Evolutionary conservation across 2,888 invertebrate species (phyloP), one percentile per base, ranked within the genome.

Genomic region (Polyommatus iphigenia): DNA sequence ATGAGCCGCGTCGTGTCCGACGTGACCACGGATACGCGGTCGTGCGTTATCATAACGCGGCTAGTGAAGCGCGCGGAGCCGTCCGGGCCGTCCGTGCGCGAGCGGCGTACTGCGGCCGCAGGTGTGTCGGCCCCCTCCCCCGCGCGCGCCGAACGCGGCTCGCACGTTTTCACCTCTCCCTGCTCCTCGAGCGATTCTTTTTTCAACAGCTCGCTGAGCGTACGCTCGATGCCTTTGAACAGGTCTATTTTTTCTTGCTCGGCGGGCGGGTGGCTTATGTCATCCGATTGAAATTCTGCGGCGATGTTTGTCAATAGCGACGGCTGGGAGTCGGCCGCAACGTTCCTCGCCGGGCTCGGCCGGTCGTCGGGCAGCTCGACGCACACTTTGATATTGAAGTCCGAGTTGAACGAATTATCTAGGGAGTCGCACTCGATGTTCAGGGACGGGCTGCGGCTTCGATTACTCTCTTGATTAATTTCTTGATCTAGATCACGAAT

Each of bases 1-100:
- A 96, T 95, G 84, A 97, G 93, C 87, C 95, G 96, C 86, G 97
- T 97, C 85, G 97, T 97, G 88, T 97, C 96, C 85, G 96, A 95
- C 86, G 97, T 96, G 89, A 97, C 96, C 83, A 97, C 96, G 91
- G 96, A 97, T 86, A 97, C 97, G 89, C 88, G 95, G 90, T 97
- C 96, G 94, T 97, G 97, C 87, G 97, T 97, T 94, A 98, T 98
- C 97, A 97, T 97, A 91, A 98, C 97, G 95, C 97, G 96, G 95
- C 97, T 97, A 87, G 97, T 97, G 90, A 97, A 98, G 89, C 97
- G 96, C 91, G 96, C 95, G 87, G 95, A 90, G 82, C 94, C 95
- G 91, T 94, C 94, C 91, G 91, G 91, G 86, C 92, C 90, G 86
- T 91, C 91, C 93, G 93, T 89, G 90, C 93, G 93, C 94, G 93